Percentiles rank a stretch among this genome's conserved stretches.
Evolutionary conservation across 2,113 vertebrate species (phyloP).

Genomic region (Solea solea): DNA sequence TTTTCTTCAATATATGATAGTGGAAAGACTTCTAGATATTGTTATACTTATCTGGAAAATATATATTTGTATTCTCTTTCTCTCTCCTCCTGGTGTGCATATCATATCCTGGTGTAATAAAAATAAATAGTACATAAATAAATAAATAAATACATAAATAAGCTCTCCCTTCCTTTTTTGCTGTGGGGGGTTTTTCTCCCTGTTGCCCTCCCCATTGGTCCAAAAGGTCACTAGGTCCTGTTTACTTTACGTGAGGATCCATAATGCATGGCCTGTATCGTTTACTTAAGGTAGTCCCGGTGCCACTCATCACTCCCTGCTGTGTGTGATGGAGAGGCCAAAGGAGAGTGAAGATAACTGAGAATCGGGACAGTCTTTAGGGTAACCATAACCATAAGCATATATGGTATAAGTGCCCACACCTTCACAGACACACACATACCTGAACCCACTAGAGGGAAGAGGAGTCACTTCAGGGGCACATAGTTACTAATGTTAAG

Average conservation of each 20-base stretch:
- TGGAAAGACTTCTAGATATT: neutral
- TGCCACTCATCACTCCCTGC: slow-evolving; percentile 45
- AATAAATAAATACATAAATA: neutral
- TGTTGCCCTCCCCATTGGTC: slow-evolving; percentile 34
- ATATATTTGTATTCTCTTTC: slow-evolving; percentile 11
- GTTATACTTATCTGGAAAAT: neutral
- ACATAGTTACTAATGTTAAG: slow-evolving; percentile 16
- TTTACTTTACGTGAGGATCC: slow-evolving; percentile 71
- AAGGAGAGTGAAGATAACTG: slow-evolving; percentile 53
- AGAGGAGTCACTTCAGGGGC: slow-evolving; percentile 14
- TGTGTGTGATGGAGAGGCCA: slow-evolving; percentile 54
- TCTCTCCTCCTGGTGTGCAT: neutral
- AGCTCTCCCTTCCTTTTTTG: slow-evolving; percentile 6
- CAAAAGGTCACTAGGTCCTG: slow-evolving; percentile 69
- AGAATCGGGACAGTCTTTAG: slow-evolving; percentile 49
- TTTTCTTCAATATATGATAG: neutral
- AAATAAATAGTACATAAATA: neutral
- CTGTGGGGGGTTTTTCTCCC: slow-evolving; percentile 47
- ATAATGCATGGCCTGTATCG: slow-evolving; percentile 70
- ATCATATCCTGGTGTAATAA: slow-evolving; percentile 7
- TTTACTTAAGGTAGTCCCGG: slow-evolving; percentile 71
- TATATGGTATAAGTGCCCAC: slow-evolving; percentile 1
- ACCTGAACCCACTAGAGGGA: slow-evolving; percentile 16
- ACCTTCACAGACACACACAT: slow-evolving; percentile 4
- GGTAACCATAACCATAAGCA: slow-evolving; percentile 45